Evolutionary conservation across 2,797 vertebrate genomes (phyloP).

Genomic region (Gallinago stenura): DNA sequence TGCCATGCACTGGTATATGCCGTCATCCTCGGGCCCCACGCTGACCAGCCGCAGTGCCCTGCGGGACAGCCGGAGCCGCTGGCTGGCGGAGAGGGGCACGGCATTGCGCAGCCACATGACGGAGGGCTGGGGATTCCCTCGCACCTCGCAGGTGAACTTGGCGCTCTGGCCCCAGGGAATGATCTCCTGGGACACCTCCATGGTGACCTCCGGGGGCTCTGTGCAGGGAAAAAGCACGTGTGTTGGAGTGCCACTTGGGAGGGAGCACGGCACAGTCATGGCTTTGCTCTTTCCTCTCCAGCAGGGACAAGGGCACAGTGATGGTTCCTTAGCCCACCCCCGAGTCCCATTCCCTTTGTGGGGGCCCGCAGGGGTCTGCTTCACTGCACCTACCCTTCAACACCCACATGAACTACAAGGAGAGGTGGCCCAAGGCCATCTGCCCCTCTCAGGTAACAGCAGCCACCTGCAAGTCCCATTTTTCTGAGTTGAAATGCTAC

Average conservation of each 20-base stretch:
- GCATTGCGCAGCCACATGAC: slow-evolving; percentile 94
- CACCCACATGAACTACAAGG: rapidly evolving
- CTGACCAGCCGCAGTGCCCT: slow-evolving; percentile 83
- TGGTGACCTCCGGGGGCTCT: slow-evolving; percentile 94
- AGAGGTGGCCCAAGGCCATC: background rate
- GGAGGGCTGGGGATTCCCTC: slow-evolving; percentile 89
- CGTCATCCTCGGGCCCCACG: slow-evolving; percentile 90
- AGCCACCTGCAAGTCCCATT: background rate
- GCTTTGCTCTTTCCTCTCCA: background rate
- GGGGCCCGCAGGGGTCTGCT: background rate
- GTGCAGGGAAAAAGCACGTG: background rate
- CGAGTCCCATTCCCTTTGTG: background rate
- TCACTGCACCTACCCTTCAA: background rate
- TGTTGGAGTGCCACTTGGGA: background rate
- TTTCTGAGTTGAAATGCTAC: background rate
- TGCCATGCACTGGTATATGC: slow-evolving; percentile 97
- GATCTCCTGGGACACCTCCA: slow-evolving; percentile 90
- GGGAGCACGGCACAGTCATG: rapidly evolving
- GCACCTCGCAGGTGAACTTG: slow-evolving; percentile 90
- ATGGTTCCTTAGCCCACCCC: background rate
- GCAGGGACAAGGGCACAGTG: background rate
- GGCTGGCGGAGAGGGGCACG: slow-evolving; percentile 82
- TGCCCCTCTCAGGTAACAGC: background rate
- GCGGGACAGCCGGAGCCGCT: slow-evolving; percentile 85
- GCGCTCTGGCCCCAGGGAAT: slow-evolving; percentile 88